Evolutionary conservation across 2,113 vertebrate genomes (phyloP), one percentile per base, ranked within the genome.

Genomic region (Leucosticte australis): DNA sequence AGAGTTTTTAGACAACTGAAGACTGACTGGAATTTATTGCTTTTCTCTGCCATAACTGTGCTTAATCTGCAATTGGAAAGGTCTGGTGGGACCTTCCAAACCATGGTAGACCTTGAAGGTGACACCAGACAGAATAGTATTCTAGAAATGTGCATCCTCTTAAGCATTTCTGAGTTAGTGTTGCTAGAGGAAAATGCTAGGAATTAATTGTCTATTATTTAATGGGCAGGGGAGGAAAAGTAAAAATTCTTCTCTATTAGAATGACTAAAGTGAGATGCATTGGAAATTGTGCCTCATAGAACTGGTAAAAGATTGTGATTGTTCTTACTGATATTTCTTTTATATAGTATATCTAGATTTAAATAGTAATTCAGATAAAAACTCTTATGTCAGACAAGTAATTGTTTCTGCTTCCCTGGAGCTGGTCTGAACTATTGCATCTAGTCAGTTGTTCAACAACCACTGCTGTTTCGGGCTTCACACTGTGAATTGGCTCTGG

Each of bases 211-310:
- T 50, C 11, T 62, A 17, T 15, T 21, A 57, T 83, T 80, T 92
- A 60, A 50, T 31, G 3, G 20, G 12, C 7, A 23, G 17, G 5
- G 16, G 12, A 33, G 10, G 7, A 82, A 84, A 62, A 1, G 1
- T 37, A 64, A 80, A 59, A 92, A 39, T 12, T 24, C 5, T 75
- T 70, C 50, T 28, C 19, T 60, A 1, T 44, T 62, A 73, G 37
- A 46, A 52, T 37, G 5, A 52, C 24, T 81, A 44, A 49, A 69
- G 10, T 0, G 3, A 79, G 11, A 44, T 0, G 0, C 8, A 22
- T 31, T 63, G 42, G 44, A 71, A 89, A 67, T 74, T 64, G 13
- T 78, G 46, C 19, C 14, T 68, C 30, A 46, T 56, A 41, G 42
- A 87, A 83, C 13, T 37, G 44, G 52, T 50, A 64, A 52, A 68